Conservation (phyloP, 2,797 vertebrate species). For the Falco biarmicus region DNA sequence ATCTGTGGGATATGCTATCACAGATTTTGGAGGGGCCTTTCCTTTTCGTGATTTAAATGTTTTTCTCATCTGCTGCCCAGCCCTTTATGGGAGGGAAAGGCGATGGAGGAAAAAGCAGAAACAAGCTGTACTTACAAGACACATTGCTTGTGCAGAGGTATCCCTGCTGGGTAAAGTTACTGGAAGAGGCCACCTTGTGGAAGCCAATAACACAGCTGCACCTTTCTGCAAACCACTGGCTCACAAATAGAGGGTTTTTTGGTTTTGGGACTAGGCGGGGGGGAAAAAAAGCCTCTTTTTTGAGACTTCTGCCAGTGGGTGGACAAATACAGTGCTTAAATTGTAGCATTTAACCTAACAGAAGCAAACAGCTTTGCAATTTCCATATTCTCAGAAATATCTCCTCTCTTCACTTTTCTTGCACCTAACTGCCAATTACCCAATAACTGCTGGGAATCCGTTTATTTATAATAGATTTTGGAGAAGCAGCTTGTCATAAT, state of each 20-base stretch:
- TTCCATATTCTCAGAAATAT: background rate
- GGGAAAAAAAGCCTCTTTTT: background rate
- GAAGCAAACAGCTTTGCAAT: background rate
- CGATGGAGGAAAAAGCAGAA: background rate
- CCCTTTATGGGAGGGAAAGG: background rate
- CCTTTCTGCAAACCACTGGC: background rate
- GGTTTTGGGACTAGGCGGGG: background rate
- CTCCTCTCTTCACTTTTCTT: background rate
- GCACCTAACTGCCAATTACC: background rate
- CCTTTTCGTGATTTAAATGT: background rate
- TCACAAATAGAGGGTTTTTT: background rate
- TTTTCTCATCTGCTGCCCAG: background rate
- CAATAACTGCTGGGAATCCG: background rate
- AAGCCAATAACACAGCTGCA: background rate
- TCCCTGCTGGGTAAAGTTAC: background rate
- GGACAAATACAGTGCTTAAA: background rate
- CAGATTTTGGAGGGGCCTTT: background rate
- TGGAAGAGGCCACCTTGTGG: constrained; percentile 63
- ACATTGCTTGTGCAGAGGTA: background rate
- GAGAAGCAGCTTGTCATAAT: background rate
- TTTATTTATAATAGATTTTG: background rate
- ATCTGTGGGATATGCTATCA: background rate
- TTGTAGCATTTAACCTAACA: background rate
- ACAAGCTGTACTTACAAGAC: background rate
- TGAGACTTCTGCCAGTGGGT: background rate